Evolutionary conservation across 92 coral and sea anemone genomes (phyloP).

Genomic region (Blastomussa wellsi): DNA sequence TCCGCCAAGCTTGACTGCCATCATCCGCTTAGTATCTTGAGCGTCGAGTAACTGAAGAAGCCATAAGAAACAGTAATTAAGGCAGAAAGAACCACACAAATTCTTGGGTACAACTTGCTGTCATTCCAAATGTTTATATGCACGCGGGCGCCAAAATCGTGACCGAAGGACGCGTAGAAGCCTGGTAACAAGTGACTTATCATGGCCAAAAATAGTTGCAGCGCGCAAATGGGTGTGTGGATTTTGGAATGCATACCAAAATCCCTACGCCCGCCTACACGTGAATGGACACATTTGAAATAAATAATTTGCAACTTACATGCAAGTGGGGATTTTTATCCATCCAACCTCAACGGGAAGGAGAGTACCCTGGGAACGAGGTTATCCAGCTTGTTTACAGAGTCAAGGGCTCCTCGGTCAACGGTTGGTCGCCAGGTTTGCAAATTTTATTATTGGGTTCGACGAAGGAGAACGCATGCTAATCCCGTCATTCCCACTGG

Average conservation of each 20-base stretch:
- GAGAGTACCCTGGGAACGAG: too few relatives aligned
- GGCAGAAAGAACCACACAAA: neutral
- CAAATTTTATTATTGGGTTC: too few relatives aligned
- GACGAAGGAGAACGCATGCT: too few relatives aligned
- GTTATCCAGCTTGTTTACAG: too few relatives aligned
- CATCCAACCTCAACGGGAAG: too few relatives aligned
- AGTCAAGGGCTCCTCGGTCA: too few relatives aligned
- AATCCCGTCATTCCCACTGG: too few relatives aligned
- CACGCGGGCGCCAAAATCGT: slow-evolving; percentile 17
- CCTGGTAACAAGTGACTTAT: slow-evolving; percentile 20
- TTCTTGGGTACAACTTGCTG: neutral
- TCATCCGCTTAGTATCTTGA: slow-evolving; percentile 7
- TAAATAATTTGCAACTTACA: too few relatives aligned
- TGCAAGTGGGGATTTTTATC: too few relatives aligned
- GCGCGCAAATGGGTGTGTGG: slow-evolving; percentile 3
- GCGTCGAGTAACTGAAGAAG: slow-evolving; percentile 1
- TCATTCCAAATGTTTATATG: slow-evolving; percentile 20
- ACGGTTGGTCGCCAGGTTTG: too few relatives aligned
- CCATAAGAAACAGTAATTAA: neutral
- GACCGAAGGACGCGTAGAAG: neutral
- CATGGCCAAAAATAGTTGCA: neutral
- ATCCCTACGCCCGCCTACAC: neutral
- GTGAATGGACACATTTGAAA: too few relatives aligned
- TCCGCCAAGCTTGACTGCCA: slow-evolving; percentile 25
- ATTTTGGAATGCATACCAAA: slow-evolving; percentile 6